A percentile compares a stretch with the other conserved stretches of the same genome.
Conservation (phyloP, 1,140 invertebrate species). For the Mactra quadrangularis region DNA sequence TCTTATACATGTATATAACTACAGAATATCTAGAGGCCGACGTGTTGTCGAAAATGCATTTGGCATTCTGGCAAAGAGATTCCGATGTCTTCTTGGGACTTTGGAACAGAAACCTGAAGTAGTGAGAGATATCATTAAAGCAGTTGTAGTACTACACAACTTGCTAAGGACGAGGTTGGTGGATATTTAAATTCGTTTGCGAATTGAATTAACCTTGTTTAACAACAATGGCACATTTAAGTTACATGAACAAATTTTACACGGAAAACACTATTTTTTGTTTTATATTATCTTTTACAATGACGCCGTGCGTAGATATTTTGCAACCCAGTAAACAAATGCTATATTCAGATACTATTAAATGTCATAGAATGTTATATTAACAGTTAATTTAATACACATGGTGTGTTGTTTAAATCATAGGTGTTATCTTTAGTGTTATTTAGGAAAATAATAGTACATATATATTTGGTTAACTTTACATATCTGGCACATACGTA, state of each 20-base stretch:
- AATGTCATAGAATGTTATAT: no score
- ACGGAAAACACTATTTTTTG: constrained; percentile 29
- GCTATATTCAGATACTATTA: no score
- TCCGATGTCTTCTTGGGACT: constrained; percentile 47
- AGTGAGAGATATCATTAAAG: constrained; percentile 42
- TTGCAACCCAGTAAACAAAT: no score
- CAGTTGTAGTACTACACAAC: constrained; percentile 62
- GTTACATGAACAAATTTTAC: constrained; percentile 33
- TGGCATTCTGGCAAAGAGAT: constrained; percentile 83
- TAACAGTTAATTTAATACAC: no score
- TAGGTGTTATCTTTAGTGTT: no score
- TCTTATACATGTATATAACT: constrained; percentile 84
- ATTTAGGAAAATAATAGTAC: no score
- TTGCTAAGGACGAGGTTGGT: constrained; percentile 58
- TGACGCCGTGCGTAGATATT: constrained; percentile 54
- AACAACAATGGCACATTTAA: constrained; percentile 32
- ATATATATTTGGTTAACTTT: no score
- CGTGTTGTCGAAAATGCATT: constrained; percentile 85
- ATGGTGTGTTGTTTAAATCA: no score
- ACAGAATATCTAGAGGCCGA: constrained; percentile 81
- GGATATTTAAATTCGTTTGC: constrained; percentile 45
- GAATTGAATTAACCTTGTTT: constrained; percentile 34
- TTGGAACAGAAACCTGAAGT: constrained; percentile 50
- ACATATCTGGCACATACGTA: constrained; percentile 32
- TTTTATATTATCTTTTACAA: constrained; percentile 35